Conservation (phyloP, 2,113 vertebrate genomes). For the Strix uralensis region DNA sequence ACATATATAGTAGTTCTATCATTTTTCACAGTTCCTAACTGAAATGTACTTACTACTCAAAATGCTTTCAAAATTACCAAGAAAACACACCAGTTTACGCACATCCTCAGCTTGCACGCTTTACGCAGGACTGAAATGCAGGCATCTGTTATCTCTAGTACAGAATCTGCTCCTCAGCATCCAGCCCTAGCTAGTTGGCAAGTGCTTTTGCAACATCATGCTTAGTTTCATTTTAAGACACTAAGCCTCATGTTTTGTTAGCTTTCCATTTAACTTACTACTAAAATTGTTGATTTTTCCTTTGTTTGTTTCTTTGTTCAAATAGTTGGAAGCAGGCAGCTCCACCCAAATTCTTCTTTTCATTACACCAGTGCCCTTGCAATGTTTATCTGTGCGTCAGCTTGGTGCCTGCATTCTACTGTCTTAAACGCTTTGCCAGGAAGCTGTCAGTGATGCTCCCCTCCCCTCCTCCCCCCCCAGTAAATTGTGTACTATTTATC, state of each 20-base stretch:
- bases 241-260: background rate
- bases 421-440: background rate
- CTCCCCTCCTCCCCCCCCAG: background rate
- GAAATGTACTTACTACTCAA: background rate
- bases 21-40: background rate
- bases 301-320: background rate
- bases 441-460: background rate
- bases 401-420: background rate
- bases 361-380: background rate
- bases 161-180: background rate
- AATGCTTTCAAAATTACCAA: background rate
- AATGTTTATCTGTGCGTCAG: constrained; percentile 1
- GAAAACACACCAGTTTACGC: background rate
- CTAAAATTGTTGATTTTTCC: background rate
- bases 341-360: constrained; percentile 30
- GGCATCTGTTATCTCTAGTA: background rate
- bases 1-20: background rate
- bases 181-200: background rate
- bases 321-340: background rate
- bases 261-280: background rate
- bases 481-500: background rate
- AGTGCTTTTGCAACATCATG: rapidly evolving
- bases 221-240: background rate
- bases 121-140: background rate
- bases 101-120: background rate